Base-by-base conservation (phyloP, 2,113 vertebrate species). In the Setophaga petechia region DNA sequence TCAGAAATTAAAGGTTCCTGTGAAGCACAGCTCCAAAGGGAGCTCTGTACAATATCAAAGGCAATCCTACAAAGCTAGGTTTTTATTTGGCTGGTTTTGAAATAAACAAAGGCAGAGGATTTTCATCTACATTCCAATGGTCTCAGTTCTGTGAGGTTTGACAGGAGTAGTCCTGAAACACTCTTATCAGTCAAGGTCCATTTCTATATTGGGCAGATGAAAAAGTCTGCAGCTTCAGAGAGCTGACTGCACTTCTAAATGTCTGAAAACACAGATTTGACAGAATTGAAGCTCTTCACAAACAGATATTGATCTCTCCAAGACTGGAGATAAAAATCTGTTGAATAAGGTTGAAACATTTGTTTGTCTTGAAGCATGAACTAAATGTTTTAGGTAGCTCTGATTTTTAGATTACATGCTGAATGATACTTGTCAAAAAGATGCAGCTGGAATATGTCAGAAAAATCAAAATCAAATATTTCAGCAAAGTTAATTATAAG, bases 121-220 rank as follows among this genome's bases (percentile, higher is more conserved):
- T 81, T 91, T 73, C 33, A 63, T 80, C 65, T 77, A 21, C 47
- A 67, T 91, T 74, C 46, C 71, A 62, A 69, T 35, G 71, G 55
- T 55, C 46, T 66, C 41, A 43, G 0, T 37, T 30, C 52, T 91
- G 51, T 83, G 82, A 88, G 68, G 65, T 75, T 33, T 88, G 90
- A 86, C 72, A 72, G 68, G 59, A 89, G 5, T 1, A 37, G 59
- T 21, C 14, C 65, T 84, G 72, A 83, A 88, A 81, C 55, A 11
- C 47, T 85, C 74, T 80, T 74, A 71, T 84, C 90, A 59, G 27
- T 72, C 88, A 67, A 25, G 61, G 76, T 75, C 88, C 79, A 61
- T 84, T 95, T 89, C 87, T 75, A 3, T 61, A 68, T 10, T 13
- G 79, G 85, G 65, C 85, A 92, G 90, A 92, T 92, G 65, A 87